A percentile compares a stretch with the other conserved stretches of the same genome.
These are phyloP conservation scores for Oenanthe melanoleuca DNA, from an alignment of 2,113 vertebrate genomes.

Conservation along the genomic window DNA sequence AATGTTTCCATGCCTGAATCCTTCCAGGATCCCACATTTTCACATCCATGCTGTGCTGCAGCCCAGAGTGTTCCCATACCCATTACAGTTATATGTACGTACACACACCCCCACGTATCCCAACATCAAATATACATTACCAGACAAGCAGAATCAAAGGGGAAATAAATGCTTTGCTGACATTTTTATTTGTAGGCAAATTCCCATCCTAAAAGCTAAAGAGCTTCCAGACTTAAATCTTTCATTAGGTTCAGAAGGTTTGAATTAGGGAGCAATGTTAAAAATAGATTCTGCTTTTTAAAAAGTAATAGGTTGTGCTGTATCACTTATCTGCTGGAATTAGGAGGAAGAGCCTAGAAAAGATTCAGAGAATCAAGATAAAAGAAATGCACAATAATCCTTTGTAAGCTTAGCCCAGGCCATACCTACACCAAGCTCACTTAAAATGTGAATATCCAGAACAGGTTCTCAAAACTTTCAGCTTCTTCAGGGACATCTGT, in stretches of 20 bases:
- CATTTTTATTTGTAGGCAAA: slow-evolving; percentile 40
- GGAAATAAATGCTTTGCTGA: slow-evolving; percentile 17
- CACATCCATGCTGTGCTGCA: not conserved
- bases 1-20: not conserved
- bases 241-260: slow-evolving; percentile 60
- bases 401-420: not conserved
- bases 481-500: not conserved
- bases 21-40: not conserved
- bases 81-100: too few relatives aligned
- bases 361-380: not conserved
- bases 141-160: not conserved
- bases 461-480: not conserved
- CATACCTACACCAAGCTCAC: not conserved
- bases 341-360: not conserved
- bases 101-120: not conserved
- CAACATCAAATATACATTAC: not conserved
- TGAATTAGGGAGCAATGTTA: slow-evolving; percentile 25
- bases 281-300: slow-evolving; percentile 46
- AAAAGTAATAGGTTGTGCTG: not conserved
- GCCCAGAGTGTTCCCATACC: not conserved
- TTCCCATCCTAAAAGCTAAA: slow-evolving; percentile 49
- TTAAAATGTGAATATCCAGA: not conserved
- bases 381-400: not conserved
- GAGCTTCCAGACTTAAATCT: slow-evolving; percentile 67
- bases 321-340: not conserved